A percentile compares a stretch with the other conserved stretches of the same genome.
Evolutionary conservation across 2,888 invertebrate species (phyloP).

Genomic region (Leptopterna dolabrata): DNA sequence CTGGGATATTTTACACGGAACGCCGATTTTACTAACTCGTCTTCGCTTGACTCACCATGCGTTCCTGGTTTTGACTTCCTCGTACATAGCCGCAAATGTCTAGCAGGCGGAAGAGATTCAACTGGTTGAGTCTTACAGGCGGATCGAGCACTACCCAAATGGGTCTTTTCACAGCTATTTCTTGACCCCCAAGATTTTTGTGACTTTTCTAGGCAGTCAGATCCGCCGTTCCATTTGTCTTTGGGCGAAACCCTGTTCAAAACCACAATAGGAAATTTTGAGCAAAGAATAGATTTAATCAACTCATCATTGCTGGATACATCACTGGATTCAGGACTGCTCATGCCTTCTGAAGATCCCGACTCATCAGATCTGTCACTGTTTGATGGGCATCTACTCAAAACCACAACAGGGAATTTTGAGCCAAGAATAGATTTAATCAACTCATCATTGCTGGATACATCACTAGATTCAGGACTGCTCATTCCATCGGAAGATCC

Average conservation of each 20-base stretch:
- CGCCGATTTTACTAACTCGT: no score
- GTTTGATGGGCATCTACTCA: not conserved
- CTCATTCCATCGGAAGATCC: not conserved
- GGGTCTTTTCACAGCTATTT: no score
- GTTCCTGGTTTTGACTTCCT: no score
- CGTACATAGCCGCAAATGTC: no score
- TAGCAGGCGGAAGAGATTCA: no score
- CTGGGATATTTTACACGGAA: no score
- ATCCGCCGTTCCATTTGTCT: no score
- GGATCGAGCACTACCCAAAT: no score
- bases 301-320: not conserved
- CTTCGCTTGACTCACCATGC: no score
- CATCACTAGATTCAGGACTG: not conserved
- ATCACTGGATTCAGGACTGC: not conserved
- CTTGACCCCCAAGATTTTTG: no score
- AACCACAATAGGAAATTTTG: not conserved
- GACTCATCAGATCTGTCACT: not conserved
- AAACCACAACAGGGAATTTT: not conserved
- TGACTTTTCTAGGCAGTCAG: no score
- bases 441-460: not conserved
- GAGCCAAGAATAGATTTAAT: not conserved
- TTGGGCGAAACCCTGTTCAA: not conserved
- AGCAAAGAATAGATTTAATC: not conserved
- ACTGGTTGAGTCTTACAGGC: no score
- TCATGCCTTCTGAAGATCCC: not conserved